These are phyloP conservation scores for Agrotis segetum DNA, from an alignment of 2,888 invertebrate species.

Conservation along the genomic window DNA sequence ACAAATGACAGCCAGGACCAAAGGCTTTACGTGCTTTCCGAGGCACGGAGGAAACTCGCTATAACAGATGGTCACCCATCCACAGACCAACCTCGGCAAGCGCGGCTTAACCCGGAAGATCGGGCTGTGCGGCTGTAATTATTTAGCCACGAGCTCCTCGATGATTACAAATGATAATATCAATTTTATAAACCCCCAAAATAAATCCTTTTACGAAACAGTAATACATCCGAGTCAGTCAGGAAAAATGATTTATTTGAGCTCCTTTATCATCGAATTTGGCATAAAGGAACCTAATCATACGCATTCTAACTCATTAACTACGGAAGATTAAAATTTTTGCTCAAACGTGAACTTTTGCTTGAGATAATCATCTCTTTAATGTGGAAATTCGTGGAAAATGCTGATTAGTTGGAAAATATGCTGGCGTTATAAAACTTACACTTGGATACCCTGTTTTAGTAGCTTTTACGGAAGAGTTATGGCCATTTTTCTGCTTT, in stretches of 20 bases:
- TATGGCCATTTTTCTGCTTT: too few relatives aligned
- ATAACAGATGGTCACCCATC: too few relatives aligned
- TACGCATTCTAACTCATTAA: conserved; percentile 61
- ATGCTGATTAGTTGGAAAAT: conserved; percentile 20
- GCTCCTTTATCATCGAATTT: conserved; percentile 10
- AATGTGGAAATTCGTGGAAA: conserved; percentile 10
- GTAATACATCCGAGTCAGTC: background rate
- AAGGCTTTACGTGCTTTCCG: too few relatives aligned
- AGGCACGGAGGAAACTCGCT: too few relatives aligned
- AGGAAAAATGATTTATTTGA: conserved; percentile 14
- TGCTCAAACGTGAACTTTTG: conserved; percentile 26
- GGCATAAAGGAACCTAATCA: conserved; percentile 22
- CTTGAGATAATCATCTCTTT: conserved; percentile 37
- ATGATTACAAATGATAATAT: too few relatives aligned
- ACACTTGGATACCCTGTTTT: background rate
- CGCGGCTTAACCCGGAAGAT: too few relatives aligned
- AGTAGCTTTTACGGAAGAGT: background rate
- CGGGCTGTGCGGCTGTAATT: too few relatives aligned
- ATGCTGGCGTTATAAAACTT: conserved; percentile 8
- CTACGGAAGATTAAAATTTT: conserved; percentile 32
- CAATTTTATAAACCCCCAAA: too few relatives aligned
- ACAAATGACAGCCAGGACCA: too few relatives aligned
- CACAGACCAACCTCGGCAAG: too few relatives aligned
- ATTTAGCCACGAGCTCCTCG: too few relatives aligned
- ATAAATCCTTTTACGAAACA: background rate